phyloP scores from a whole-genome alignment of 2,797 vertebrate genomes.

The Sebastes itinus region DNA sequence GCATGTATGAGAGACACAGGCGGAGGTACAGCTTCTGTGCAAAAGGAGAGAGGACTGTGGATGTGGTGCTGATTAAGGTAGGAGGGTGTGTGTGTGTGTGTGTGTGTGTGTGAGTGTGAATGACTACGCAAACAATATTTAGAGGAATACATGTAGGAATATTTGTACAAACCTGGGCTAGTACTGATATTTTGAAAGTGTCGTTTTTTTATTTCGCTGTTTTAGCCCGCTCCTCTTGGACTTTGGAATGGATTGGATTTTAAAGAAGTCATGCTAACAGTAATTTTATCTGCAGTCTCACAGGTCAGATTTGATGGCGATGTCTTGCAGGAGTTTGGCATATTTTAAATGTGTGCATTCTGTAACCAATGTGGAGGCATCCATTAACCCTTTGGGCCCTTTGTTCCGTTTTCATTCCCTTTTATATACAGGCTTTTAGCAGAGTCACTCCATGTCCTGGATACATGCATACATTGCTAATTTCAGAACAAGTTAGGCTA shows the following conservation, averaged over 20 bases:
- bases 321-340: background rate
- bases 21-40: slow-evolving; percentile 92
- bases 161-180: background rate
- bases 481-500: background rate
- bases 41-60: slow-evolving; percentile 88
- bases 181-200: background rate
- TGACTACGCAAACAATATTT: background rate
- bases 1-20: slow-evolving; percentile 93
- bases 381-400: background rate
- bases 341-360: background rate
- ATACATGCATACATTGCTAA: background rate
- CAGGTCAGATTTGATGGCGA: background rate
- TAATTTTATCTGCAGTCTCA: background rate
- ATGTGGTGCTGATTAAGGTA: slow-evolving; percentile 94
- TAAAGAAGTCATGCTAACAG: background rate
- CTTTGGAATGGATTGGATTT: background rate
- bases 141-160: background rate
- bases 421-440: background rate
- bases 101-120: slow-evolving; percentile 16
- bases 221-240: background rate
- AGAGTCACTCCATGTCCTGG: too few relatives aligned
- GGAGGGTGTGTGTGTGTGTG: slow-evolving; percentile 19
- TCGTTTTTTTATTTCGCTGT: too few relatives aligned
- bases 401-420: background rate
- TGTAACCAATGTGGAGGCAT: background rate